A percentile compares a stretch with the other conserved stretches of the same genome.
phyloP scores from a whole-genome alignment of 1,140 invertebrate species.

The Glossosoma conforme region DNA sequence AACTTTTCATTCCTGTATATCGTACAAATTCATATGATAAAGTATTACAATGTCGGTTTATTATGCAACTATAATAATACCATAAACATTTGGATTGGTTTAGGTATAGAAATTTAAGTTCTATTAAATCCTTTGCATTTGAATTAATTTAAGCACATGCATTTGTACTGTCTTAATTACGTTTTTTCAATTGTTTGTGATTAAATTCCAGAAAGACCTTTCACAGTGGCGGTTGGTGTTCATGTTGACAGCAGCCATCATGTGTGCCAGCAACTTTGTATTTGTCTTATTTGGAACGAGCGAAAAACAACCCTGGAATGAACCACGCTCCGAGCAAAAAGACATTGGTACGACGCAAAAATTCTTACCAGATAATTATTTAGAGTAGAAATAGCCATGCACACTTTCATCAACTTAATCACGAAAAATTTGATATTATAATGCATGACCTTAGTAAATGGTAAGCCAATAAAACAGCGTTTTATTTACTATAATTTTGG shows the following conservation, averaged over 20 bases:
- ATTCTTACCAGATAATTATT: background rate
- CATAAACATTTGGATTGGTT: background rate
- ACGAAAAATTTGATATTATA: too few species aligned
- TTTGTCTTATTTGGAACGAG: slow-evolving; percentile 51
- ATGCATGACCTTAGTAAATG: too few species aligned
- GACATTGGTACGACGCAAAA: slow-evolving; percentile 18
- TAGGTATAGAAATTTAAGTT: background rate
- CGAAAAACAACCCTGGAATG: slow-evolving; percentile 45
- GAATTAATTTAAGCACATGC: background rate
- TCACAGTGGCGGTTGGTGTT: slow-evolving; percentile 56
- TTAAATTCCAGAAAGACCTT: slow-evolving; percentile 34
- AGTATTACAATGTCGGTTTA: too few species aligned
- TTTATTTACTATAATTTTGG: too few species aligned
- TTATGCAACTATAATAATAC: background rate
- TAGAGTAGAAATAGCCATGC: background rate
- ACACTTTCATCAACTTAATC: too few species aligned
- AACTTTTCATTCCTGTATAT: too few species aligned
- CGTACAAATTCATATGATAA: too few species aligned
- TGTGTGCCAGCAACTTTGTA: slow-evolving; percentile 47
- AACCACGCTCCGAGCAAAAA: slow-evolving; percentile 10
- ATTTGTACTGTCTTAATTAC: background rate
- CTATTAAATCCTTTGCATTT: background rate
- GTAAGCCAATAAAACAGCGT: too few species aligned
- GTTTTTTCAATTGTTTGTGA: background rate
- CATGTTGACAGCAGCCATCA: slow-evolving; percentile 50